Evolutionary conservation across 1,140 invertebrate genomes (phyloP).

Genomic region (Octopus sinensis): DNA sequence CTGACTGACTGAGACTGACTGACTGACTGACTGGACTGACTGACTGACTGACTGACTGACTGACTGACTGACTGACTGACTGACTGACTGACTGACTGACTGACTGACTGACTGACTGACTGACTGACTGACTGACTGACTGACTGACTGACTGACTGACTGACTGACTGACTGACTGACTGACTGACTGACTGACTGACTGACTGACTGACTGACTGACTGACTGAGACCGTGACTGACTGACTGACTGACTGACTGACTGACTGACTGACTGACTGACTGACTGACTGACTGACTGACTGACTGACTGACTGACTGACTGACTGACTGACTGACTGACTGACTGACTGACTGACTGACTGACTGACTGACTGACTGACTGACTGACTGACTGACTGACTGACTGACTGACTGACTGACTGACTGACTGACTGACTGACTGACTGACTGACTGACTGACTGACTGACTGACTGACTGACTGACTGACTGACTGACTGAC

Average conservation of each 20-base stretch:
- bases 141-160: conserved; percentile 28
- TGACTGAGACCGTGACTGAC: conserved; percentile 35
- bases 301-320: conserved; percentile 24
- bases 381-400: conserved; percentile 29
- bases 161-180: conserved; percentile 30
- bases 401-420: conserved; percentile 31
- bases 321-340: conserved; percentile 17
- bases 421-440: conserved; percentile 35
- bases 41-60: conserved; percentile 32
- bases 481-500: conserved; percentile 35
- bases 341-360: conserved; percentile 22
- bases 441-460: conserved; percentile 36
- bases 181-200: conserved; percentile 32
- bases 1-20: conserved; percentile 31
- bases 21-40: no score
- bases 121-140: conserved; percentile 21
- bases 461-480: conserved; percentile 37
- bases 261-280: conserved; percentile 36
- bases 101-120: conserved; percentile 23
- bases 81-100: conserved; percentile 22
- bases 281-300: conserved; percentile 36
- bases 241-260: conserved; percentile 35
- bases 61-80: conserved; percentile 24
- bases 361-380: conserved; percentile 25
- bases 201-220: conserved; percentile 36